These are phyloP conservation scores for Thamnophis sirtalis DNA, from an alignment of 2,113 vertebrate species.

Conservation along the genomic window DNA sequence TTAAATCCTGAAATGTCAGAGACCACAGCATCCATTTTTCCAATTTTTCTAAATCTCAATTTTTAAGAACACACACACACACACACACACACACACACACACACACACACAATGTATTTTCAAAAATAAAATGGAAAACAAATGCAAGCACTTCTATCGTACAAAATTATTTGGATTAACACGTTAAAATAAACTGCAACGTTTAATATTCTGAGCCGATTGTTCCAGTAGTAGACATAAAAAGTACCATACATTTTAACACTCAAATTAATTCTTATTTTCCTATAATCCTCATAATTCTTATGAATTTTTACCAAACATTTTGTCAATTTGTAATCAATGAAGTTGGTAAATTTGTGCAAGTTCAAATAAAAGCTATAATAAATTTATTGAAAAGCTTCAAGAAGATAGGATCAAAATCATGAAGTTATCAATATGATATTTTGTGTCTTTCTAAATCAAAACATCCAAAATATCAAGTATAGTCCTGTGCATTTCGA, in stretches of 20 bases:
- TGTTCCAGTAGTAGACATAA: not conserved
- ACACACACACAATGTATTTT: not conserved
- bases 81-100: not conserved
- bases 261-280: not conserved
- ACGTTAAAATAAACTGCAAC: not conserved
- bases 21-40: not conserved
- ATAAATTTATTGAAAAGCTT: not conserved
- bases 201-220: not conserved
- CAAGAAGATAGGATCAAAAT: not conserved
- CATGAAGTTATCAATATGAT: not conserved
- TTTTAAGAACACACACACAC: not conserved
- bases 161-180: not conserved
- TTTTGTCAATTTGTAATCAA: not conserved
- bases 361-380: not conserved
- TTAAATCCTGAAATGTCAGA: not conserved
- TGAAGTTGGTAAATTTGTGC: not conserved
- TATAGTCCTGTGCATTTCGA: not conserved
- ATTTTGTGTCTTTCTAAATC: not conserved
- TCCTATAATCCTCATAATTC: not conserved
- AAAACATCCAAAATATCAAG: not conserved
- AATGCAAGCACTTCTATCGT: not conserved
- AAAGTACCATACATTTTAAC: not conserved
- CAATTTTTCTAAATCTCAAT: not conserved
- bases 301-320: not conserved
- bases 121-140: not conserved